A percentile compares a stretch with the other conserved stretches of the same genome.
These are phyloP conservation scores for Parnassius glacialis DNA, from an alignment of 2,888 invertebrate species.

Conservation along the genomic window DNA sequence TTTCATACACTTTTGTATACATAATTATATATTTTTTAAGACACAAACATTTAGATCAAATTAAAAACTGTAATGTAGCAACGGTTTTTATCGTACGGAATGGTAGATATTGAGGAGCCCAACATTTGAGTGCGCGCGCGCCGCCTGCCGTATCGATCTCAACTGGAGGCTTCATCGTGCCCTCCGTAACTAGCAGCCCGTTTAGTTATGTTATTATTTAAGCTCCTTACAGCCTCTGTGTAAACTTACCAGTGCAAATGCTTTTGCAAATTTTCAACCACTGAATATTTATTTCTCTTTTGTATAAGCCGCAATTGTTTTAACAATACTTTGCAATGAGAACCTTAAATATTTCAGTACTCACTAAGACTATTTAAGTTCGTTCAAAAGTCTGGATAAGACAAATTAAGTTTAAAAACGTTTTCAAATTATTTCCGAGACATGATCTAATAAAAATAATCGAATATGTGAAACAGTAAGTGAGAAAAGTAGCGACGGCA, in stretches of 20 bases:
- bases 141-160: conserved; percentile 64
- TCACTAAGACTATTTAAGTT: background rate
- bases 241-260: conserved; percentile 51
- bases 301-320: conserved; percentile 7
- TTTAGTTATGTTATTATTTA: conserved; percentile 65
- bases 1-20: conserved; percentile 14
- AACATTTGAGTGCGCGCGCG: conserved; percentile 58
- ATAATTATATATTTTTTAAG: conserved; percentile 12
- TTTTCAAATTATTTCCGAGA: background rate
- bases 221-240: conserved; percentile 55
- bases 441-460: background rate
- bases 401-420: background rate
- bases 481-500: conserved; percentile 14
- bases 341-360: no score
- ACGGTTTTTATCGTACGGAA: conserved; percentile 17
- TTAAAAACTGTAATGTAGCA: background rate
- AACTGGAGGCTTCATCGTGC: conserved; percentile 73
- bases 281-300: conserved; percentile 20
- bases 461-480: conserved; percentile 17
- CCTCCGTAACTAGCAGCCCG: conserved; percentile 66
- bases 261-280: conserved; percentile 25
- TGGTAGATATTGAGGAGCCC: conserved; percentile 6
- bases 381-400: background rate
- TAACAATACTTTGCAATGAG: background rate
- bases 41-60: conserved; percentile 5